Percentiles rank a stretch among this genome's conserved stretches.
These are phyloP conservation scores for Phataginus tetradactyla DNA, from an alignment of 2,797 vertebrate species.

Conservation along the genomic window DNA sequence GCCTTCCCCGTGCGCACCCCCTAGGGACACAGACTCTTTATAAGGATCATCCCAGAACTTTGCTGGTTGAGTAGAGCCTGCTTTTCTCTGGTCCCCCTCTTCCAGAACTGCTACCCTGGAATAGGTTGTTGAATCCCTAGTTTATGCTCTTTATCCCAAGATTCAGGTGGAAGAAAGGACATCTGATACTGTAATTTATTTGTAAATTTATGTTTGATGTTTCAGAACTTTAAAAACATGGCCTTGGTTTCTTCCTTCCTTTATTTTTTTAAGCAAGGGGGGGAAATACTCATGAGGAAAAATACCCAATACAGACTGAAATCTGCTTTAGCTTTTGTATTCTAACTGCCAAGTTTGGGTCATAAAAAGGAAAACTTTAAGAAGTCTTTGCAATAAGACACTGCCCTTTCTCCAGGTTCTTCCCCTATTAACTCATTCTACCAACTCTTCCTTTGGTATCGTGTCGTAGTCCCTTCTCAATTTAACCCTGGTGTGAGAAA, in stretches of 20 bases:
- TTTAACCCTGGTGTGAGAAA: constrained; percentile 47
- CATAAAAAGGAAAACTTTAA: neutral
- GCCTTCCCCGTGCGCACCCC: too few species aligned
- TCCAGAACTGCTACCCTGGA: neutral
- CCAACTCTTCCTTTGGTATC: constrained; percentile 11
- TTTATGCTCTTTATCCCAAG: neutral
- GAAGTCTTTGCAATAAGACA: neutral
- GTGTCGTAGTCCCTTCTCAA: neutral
- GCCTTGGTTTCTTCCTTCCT: neutral
- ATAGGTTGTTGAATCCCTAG: neutral
- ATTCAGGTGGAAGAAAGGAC: neutral
- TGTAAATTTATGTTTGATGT: constrained; percentile 7
- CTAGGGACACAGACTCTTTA: neutral
- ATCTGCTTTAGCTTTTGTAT: neutral
- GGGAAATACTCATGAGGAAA: neutral
- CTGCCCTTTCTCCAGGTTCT: neutral
- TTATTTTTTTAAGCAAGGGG: neutral
- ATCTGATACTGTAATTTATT: neutral
- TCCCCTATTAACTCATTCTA: neutral
- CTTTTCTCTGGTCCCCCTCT: neutral
- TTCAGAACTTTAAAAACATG: neutral
- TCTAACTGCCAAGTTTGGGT: neutral
- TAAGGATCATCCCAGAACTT: neutral
- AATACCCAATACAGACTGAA: neutral
- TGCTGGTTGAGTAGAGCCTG: neutral